These are phyloP conservation scores for Motacilla alba DNA, from an alignment of 2,113 vertebrate genomes.

Conservation along the genomic window DNA sequence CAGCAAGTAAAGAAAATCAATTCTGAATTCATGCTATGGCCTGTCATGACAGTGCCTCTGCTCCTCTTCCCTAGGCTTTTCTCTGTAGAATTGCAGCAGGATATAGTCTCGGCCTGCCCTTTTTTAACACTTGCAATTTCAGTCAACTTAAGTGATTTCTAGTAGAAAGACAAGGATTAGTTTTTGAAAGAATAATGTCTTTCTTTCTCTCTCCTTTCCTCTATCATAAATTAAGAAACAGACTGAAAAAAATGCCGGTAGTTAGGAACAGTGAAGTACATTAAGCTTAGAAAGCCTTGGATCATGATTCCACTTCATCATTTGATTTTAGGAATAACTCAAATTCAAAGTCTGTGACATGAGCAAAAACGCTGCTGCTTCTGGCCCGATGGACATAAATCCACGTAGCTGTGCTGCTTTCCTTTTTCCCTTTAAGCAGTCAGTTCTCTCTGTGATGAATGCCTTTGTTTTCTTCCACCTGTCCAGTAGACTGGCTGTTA, in stretches of 20 bases:
- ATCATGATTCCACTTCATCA: neutral
- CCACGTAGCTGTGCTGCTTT: neutral
- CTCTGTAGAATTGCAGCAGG: neutral
- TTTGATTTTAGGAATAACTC: neutral
- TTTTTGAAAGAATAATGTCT: neutral
- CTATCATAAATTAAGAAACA: neutral
- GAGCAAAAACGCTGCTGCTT: neutral
- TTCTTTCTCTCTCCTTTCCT: neutral
- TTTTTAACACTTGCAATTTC: neutral
- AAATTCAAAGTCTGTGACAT: neutral
- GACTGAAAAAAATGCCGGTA: neutral
- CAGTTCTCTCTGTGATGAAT: conserved; percentile 13
- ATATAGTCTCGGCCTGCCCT: neutral
- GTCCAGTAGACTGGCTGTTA: neutral
- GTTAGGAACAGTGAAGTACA: neutral
- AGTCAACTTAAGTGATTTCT: neutral
- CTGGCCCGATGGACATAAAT: neutral
- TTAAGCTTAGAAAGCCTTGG: neutral
- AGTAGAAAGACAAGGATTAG: neutral
- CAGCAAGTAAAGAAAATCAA: conserved; percentile 44
- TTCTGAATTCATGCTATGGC: conserved; percentile 18
- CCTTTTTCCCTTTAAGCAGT: neutral
- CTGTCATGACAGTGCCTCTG: neutral
- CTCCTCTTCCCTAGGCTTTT: neutral
- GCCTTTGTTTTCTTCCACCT: conserved; percentile 42